These are phyloP conservation scores for Pterostichus madidus DNA, from an alignment of 2,888 invertebrate species.

Conservation along the genomic window DNA sequence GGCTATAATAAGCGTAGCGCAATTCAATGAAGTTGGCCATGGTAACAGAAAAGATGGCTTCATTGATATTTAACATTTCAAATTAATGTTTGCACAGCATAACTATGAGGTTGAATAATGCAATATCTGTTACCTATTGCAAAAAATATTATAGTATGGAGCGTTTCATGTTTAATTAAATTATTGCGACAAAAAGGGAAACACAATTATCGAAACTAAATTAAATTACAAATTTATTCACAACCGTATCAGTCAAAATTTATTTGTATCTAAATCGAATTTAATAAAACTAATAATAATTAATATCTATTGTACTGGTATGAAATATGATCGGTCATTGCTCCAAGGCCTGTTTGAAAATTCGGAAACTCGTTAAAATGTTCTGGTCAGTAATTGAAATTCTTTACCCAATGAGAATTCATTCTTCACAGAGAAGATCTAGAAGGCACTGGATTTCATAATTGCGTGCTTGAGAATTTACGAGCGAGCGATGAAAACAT, in stretches of 20 bases:
- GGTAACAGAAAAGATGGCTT: too few species aligned
- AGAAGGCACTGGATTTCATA: slow-evolving; percentile 55
- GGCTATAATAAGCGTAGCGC: too few species aligned
- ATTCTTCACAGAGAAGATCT: slow-evolving; percentile 43
- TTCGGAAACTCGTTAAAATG: slow-evolving; percentile 53
- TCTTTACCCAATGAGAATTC: slow-evolving; percentile 45
- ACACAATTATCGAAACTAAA: slow-evolving; percentile 30
- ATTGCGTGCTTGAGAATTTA: slow-evolving; percentile 61
- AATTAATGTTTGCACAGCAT: too few species aligned
- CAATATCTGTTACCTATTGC: background rate
- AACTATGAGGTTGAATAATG: too few species aligned
- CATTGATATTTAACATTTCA: too few species aligned
- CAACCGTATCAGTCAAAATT: slow-evolving; percentile 38
- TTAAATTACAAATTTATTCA: slow-evolving; percentile 43
- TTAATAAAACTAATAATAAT: slow-evolving; percentile 44
- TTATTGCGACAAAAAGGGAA: slow-evolving; percentile 15
- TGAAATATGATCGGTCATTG: slow-evolving; percentile 19
- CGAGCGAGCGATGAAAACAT: slow-evolving; percentile 53
- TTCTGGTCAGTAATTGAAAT: slow-evolving; percentile 61
- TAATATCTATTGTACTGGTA: slow-evolving; percentile 42
- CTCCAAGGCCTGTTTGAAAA: slow-evolving; percentile 35
- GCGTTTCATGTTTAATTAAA: slow-evolving; percentile 13
- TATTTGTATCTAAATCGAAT: slow-evolving; percentile 29
- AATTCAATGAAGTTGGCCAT: too few species aligned
- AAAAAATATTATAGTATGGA: slow-evolving; percentile 5